Evolutionary conservation across 2,113 vertebrate genomes (phyloP).

Genomic region (Chaetodon auriga): DNA sequence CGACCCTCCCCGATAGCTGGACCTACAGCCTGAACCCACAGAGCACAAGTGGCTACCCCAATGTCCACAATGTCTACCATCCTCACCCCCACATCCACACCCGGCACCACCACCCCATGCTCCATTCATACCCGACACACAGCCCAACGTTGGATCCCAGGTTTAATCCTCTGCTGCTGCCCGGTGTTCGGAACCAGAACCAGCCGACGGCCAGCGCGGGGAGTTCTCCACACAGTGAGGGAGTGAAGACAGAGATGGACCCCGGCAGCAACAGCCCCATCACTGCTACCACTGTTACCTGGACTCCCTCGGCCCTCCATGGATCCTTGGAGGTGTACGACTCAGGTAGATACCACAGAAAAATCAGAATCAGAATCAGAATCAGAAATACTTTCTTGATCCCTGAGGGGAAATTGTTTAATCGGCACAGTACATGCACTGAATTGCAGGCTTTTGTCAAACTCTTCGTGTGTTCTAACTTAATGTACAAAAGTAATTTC

Average conservation of each 20-base stretch:
- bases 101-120: conserved; percentile 85
- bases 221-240: conserved; percentile 86
- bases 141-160: conserved; percentile 88
- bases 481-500: not conserved
- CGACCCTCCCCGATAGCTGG: conserved; percentile 90
- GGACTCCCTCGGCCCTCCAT: conserved; percentile 88
- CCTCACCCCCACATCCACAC: conserved; percentile 85
- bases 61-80: conserved; percentile 94
- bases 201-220: conserved; percentile 86
- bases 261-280: conserved; percentile 70
- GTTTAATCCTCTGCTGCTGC: conserved; percentile 92
- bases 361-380: no score
- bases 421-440: not conserved
- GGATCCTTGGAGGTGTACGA: conserved; percentile 95
- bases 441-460: not conserved
- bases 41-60: conserved; percentile 89
- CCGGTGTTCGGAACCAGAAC: conserved; percentile 83
- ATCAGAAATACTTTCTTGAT: no score
- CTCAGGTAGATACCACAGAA: conserved; percentile 85
- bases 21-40: conserved; percentile 92
- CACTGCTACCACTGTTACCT: conserved; percentile 87
- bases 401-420: no score
- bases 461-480: not conserved
- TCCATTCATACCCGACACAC: conserved; percentile 86
- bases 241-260: conserved; percentile 88